A percentile compares a stretch with the other conserved stretches of the same genome.
These are phyloP conservation scores for Mola mola DNA, from an alignment of 2,113 vertebrate genomes.

Conservation along the genomic window DNA sequence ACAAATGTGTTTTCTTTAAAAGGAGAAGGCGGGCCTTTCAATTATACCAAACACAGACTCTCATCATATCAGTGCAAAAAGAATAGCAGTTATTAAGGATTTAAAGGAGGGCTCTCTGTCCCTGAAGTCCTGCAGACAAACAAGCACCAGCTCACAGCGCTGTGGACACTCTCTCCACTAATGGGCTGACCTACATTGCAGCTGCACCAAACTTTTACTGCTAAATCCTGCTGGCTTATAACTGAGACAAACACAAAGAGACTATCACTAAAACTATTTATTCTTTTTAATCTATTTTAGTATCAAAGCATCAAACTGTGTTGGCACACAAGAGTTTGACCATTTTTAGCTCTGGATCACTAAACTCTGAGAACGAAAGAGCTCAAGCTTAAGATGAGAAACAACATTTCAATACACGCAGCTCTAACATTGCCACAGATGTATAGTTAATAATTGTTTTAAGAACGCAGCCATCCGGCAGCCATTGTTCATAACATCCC, in stretches of 20 bases:
- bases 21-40: not conserved
- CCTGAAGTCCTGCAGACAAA: slow-evolving; percentile 40
- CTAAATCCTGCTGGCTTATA: slow-evolving; percentile 36
- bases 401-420: slow-evolving; percentile 2
- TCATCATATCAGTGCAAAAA: not conserved
- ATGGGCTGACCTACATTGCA: slow-evolving; percentile 68
- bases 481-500: too few relatives aligned
- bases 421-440: too few relatives aligned
- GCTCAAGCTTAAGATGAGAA: slow-evolving; percentile 6
- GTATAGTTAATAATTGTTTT: too few relatives aligned
- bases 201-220: slow-evolving; percentile 43
- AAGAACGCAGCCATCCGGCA: too few relatives aligned
- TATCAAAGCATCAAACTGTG: slow-evolving; percentile 8
- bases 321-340: slow-evolving; percentile 20
- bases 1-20: not conserved
- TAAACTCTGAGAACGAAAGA: slow-evolving; percentile 12
- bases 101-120: slow-evolving; percentile 32
- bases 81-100: slow-evolving; percentile 14
- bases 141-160: slow-evolving; percentile 24
- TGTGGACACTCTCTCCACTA: slow-evolving; percentile 42
- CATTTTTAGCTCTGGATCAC: slow-evolving; percentile 32
- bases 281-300: slow-evolving; percentile 19
- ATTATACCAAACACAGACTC: not conserved
- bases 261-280: slow-evolving; percentile 36
- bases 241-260: slow-evolving; percentile 34